phyloP scores from a whole-genome alignment of 2,113 vertebrate genomes.

The Aphelocoma coerulescens region DNA sequence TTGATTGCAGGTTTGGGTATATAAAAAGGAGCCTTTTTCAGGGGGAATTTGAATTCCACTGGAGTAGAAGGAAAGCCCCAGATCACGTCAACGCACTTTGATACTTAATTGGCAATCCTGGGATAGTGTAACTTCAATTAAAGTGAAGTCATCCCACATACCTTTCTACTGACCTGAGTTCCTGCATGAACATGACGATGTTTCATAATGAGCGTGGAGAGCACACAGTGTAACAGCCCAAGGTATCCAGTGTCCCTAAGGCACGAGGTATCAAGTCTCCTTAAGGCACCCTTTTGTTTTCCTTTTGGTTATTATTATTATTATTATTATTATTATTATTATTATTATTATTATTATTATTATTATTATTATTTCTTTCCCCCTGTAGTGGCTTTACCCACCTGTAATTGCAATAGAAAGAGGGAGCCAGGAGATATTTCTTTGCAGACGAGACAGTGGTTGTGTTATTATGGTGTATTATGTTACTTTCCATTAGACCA shows the following conservation, averaged over 20 bases:
- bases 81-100: neutral
- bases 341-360: neutral
- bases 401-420: slow-evolving; percentile 52
- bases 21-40: neutral
- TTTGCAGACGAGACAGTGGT: slow-evolving; percentile 63
- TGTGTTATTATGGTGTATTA: slow-evolving; percentile 63
- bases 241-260: neutral
- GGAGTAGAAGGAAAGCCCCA: neutral
- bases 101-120: neutral
- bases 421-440: slow-evolving; percentile 55
- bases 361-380: neutral
- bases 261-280: neutral
- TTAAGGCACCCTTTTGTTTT: neutral
- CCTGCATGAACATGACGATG: neutral
- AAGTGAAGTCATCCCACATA: neutral
- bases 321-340: neutral
- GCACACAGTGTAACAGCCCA: neutral
- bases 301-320: neutral
- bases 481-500: slow-evolving; percentile 75
- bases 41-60: neutral
- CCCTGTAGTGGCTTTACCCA: slow-evolving; percentile 13
- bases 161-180: neutral
- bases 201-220: neutral
- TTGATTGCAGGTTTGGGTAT: neutral
- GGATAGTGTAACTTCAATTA: neutral